phyloP scores from a whole-genome alignment of 2,888 invertebrate genomes.

The Hermaeophaga mercurialis region DNA sequence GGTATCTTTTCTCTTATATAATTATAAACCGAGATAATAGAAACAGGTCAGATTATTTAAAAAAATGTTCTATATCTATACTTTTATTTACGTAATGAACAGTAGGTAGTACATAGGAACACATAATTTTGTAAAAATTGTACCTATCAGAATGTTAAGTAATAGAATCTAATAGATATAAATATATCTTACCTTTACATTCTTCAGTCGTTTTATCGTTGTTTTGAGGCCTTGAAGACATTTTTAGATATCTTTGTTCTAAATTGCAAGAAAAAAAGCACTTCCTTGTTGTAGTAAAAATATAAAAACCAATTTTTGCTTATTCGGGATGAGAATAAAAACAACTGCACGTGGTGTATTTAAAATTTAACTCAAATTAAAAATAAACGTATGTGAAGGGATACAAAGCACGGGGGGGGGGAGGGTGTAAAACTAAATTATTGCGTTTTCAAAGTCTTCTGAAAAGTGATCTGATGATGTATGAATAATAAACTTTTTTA shows the following conservation, averaged over 20 bases:
- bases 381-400: neutral
- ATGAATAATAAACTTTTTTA: slow-evolving; percentile 74
- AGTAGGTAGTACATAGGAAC: too few species aligned
- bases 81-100: too few species aligned
- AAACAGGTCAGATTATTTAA: too few species aligned
- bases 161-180: too few species aligned
- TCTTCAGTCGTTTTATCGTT: slow-evolving; percentile 35
- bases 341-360: neutral
- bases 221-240: slow-evolving; percentile 37
- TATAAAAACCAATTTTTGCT: neutral
- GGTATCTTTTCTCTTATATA: too few species aligned
- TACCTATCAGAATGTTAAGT: too few species aligned
- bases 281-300: neutral
- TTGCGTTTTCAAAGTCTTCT: slow-evolving; percentile 49
- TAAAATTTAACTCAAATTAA: neutral
- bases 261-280: neutral
- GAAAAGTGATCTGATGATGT: slow-evolving; percentile 80
- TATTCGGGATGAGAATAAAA: slow-evolving; percentile 1
- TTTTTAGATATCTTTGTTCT: slow-evolving; percentile 7
- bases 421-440: slow-evolving; percentile 19
- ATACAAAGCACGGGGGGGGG: neutral
- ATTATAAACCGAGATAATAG: too few species aligned
- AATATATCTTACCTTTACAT: slow-evolving; percentile 39
- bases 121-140: too few species aligned
- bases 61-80: too few species aligned